These are phyloP conservation scores for Poeciliopsis retropinna DNA, from an alignment of 2,113 vertebrate genomes.

Conservation along the genomic window DNA sequence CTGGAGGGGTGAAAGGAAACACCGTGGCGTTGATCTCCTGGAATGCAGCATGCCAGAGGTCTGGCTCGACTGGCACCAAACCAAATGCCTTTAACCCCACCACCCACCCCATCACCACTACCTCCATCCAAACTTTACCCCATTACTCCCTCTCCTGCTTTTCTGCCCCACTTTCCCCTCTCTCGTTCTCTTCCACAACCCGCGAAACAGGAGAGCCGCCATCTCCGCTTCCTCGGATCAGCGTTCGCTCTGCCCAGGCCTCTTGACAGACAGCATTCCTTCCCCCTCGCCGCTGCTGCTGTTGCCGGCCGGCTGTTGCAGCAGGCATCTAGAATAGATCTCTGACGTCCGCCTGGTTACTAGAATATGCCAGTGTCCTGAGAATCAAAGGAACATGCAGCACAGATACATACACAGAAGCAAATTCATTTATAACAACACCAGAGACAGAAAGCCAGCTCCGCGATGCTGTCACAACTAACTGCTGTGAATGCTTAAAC, in stretches of 20 bases:
- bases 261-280: conserved; percentile 74
- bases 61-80: conserved; percentile 82
- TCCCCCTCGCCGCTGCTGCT: conserved; percentile 66
- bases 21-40: conserved; percentile 81
- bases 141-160: conserved; percentile 24
- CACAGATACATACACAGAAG: conserved; percentile 37
- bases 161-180: neutral
- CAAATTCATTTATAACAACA: conserved; percentile 14
- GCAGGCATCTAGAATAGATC: conserved; percentile 78
- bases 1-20: conserved; percentile 80
- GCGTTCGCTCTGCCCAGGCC: conserved; percentile 52
- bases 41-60: conserved; percentile 80
- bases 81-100: conserved; percentile 74
- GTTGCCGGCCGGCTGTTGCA: conserved; percentile 81
- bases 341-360: conserved; percentile 76
- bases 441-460: conserved; percentile 3
- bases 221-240: conserved; percentile 80
- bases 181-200: conserved; percentile 41
- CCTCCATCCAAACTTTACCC: conserved; percentile 26
- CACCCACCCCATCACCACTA: conserved; percentile 30
- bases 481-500: conserved; percentile 5
- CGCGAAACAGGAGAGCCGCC: conserved; percentile 78
- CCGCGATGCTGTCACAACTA: neutral
- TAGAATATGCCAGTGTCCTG: conserved; percentile 74
- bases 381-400: conserved; percentile 68